These are phyloP conservation scores for Apotomis turbidana DNA, from an alignment of 2,888 invertebrate genomes.

Conservation along the genomic window DNA sequence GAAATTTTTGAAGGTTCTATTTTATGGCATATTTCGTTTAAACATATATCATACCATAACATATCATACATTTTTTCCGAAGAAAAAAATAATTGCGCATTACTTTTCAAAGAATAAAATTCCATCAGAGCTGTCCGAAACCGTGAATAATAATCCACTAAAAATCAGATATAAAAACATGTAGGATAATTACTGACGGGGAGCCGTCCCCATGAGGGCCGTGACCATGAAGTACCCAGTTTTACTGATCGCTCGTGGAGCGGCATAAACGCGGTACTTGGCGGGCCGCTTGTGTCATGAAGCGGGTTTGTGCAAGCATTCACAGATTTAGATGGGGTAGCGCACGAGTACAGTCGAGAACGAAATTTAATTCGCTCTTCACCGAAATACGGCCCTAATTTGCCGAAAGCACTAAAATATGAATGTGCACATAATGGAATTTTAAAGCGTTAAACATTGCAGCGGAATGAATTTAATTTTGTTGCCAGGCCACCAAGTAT, in stretches of 20 bases:
- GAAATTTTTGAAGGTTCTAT: too few relatives aligned
- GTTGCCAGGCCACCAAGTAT: constrained; percentile 1
- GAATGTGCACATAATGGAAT: constrained; percentile 29
- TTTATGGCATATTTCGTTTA: too few relatives aligned
- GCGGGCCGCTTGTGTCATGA: constrained; percentile 81
- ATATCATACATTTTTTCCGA: too few relatives aligned
- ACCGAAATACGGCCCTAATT: constrained; percentile 25
- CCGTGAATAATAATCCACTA: constrained; percentile 80
- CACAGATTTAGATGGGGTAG: constrained; percentile 83
- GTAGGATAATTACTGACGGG: constrained; percentile 80
- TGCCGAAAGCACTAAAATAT: constrained; percentile 31
- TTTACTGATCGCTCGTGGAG: constrained; percentile 49
- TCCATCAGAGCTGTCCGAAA: constrained; percentile 47
- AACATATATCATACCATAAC: background rate
- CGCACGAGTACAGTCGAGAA: constrained; percentile 61
- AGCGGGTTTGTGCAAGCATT: constrained; percentile 84
- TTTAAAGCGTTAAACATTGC: constrained; percentile 28
- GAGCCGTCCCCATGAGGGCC: constrained; percentile 71
- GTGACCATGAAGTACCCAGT: constrained; percentile 65
- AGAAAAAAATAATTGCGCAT: constrained; percentile 9
- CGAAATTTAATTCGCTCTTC: constrained; percentile 43
- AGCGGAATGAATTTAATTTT: constrained; percentile 21
- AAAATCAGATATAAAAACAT: constrained; percentile 82
- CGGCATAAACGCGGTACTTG: constrained; percentile 71
- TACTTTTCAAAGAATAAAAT: constrained; percentile 24